phyloP scores from a whole-genome alignment of 2,797 vertebrate species.

The Peromyscus aztecus region DNA sequence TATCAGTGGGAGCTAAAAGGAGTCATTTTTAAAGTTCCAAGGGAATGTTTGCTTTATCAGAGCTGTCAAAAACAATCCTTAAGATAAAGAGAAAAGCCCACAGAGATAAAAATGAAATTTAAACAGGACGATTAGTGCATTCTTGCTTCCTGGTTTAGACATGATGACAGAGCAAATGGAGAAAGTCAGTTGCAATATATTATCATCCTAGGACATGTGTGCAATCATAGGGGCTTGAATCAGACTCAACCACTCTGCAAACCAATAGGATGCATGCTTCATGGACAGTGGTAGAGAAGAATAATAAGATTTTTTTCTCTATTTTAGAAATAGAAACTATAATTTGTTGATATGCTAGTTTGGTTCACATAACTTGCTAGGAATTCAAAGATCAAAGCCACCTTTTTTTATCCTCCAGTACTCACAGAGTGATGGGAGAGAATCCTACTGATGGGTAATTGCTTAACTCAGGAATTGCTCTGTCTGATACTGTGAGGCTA shows the following conservation, averaged over 20 bases:
- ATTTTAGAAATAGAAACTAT: slow-evolving; percentile 53
- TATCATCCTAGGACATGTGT: not conserved
- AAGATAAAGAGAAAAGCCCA: not conserved
- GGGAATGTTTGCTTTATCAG: not conserved
- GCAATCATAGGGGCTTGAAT: not conserved
- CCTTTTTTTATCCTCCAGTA: not conserved
- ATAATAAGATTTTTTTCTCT: not conserved
- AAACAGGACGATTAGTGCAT: not conserved
- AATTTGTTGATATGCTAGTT: slow-evolving; percentile 24
- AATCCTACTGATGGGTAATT: not conserved
- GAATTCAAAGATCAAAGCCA: not conserved
- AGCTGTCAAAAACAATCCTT: not conserved
- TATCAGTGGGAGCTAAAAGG: not conserved
- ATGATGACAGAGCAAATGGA: not conserved
- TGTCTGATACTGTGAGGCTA: not conserved
- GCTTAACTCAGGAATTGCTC: not conserved
- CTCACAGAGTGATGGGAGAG: not conserved
- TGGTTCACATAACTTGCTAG: not conserved
- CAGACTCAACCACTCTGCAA: slow-evolving; percentile 1
- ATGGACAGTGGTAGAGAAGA: not conserved
- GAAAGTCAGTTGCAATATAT: not conserved
- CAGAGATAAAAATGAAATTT: not conserved
- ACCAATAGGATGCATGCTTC: not conserved
- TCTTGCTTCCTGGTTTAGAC: not conserved
- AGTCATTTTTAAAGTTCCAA: not conserved